Percentiles rank a stretch among this genome's conserved stretches.
Evolutionary conservation across 1,140 invertebrate species (phyloP).

Genomic region (Leptoteleia sp.): DNA sequence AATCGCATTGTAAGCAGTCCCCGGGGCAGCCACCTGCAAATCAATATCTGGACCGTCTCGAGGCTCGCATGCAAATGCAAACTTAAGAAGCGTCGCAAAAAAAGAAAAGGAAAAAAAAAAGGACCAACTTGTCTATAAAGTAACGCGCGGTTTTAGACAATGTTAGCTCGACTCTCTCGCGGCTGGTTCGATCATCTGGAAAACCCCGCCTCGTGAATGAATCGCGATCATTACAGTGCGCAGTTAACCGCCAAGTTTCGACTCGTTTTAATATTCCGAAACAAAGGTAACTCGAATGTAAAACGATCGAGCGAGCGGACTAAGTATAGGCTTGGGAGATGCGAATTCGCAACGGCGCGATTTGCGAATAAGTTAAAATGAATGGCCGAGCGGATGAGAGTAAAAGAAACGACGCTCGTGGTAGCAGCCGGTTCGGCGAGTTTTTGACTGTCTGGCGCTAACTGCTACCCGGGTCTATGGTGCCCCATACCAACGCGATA

Average conservation of each 20-base stretch:
- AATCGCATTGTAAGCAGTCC: slow-evolving; percentile 80
- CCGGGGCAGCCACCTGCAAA: slow-evolving; percentile 77
- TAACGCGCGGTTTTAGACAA: slow-evolving; percentile 3
- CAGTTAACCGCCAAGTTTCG: slow-evolving; percentile 30
- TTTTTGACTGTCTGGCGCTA: slow-evolving; percentile 79
- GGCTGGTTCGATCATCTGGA: slow-evolving; percentile 4
- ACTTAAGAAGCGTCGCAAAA: slow-evolving; percentile 40
- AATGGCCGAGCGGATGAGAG: slow-evolving; percentile 66
- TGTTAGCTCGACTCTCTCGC: not conserved
- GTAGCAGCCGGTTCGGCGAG: slow-evolving; percentile 76
- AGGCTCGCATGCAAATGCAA: slow-evolving; percentile 74
- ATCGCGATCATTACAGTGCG: slow-evolving; percentile 18
- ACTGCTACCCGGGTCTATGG: slow-evolving; percentile 67
- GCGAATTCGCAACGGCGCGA: slow-evolving; percentile 54
- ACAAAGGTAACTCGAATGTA: slow-evolving; percentile 35
- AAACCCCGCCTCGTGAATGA: slow-evolving; percentile 15
- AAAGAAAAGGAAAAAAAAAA: too few relatives aligned
- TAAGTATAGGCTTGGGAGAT: slow-evolving; percentile 67
- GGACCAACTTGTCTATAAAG: slow-evolving; percentile 18
- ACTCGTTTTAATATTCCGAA: slow-evolving; percentile 40
- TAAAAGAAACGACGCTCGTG: slow-evolving; percentile 46
- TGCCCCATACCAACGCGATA: slow-evolving; percentile 64
- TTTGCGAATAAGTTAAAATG: slow-evolving; percentile 68
- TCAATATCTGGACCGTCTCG: slow-evolving; percentile 76
- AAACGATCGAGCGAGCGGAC: slow-evolving; percentile 53